Percentiles rank a stretch among this genome's conserved stretches.
Conservation (phyloP, 2,113 vertebrate genomes). For the Alethe diademata region DNA sequence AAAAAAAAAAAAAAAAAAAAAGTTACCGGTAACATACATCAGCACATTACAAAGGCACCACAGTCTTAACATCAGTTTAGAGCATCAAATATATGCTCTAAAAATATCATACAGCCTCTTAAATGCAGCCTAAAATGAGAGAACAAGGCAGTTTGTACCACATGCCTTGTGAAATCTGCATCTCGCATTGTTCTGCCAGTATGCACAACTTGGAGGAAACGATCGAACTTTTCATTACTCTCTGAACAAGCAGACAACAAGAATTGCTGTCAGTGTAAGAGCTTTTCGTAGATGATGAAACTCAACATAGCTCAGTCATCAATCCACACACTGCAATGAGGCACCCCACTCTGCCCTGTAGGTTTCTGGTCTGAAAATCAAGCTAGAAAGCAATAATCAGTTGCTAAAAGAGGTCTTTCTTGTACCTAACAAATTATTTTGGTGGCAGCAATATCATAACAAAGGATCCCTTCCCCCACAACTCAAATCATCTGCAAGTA, state of each 20-base stretch:
- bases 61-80: slow-evolving; percentile 42
- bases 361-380: not conserved
- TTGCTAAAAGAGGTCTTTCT: not conserved
- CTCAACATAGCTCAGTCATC: slow-evolving; percentile 22
- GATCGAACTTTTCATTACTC: slow-evolving; percentile 8
- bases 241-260: slow-evolving; percentile 34
- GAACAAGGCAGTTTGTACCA: slow-evolving; percentile 3
- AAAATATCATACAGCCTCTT: slow-evolving; percentile 40
- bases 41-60: slow-evolving; percentile 40
- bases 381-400: not conserved
- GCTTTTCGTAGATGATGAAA: slow-evolving; percentile 23
- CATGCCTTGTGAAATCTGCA: not conserved
- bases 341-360: not conserved
- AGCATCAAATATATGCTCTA: not conserved
- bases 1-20: slow-evolving; percentile 22
- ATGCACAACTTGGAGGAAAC: slow-evolving; percentile 34
- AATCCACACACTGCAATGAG: slow-evolving; percentile 27
- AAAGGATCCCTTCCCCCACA: not conserved
- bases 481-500: not conserved
- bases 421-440: not conserved
- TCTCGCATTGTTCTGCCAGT: slow-evolving; percentile 20
- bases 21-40: slow-evolving; percentile 44
- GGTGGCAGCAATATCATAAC: not conserved
- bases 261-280: slow-evolving; percentile 1
- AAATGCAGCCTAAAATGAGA: slow-evolving; percentile 14